Conservation (phyloP, 92 coral and sea anemone species). For the Blastomussa wellsi region DNA sequence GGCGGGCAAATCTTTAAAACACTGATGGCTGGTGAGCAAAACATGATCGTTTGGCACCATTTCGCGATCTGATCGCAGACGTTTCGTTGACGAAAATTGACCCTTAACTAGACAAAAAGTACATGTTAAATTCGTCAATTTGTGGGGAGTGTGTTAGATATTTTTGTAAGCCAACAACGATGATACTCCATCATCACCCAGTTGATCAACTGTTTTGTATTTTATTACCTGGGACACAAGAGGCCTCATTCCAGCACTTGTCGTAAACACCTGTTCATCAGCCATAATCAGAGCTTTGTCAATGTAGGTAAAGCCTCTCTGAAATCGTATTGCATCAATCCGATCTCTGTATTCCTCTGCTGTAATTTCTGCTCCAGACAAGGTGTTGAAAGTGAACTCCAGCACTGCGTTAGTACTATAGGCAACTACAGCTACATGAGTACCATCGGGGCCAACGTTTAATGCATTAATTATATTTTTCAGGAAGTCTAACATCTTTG, state of each 20-base stretch:
- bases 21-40: too few species aligned
- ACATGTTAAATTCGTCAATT: too few species aligned
- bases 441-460: constrained; percentile 67
- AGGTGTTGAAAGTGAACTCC: constrained; percentile 54
- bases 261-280: constrained; percentile 41
- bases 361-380: constrained; percentile 35
- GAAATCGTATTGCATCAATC: constrained; percentile 53
- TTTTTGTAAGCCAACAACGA: too few species aligned
- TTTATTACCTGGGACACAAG: background rate
- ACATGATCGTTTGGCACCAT: too few species aligned
- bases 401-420: constrained; percentile 60
- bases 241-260: constrained; percentile 53
- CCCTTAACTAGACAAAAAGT: too few species aligned
- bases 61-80: too few species aligned
- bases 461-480: constrained; percentile 36
- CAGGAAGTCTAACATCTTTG: constrained; percentile 51
- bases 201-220: background rate
- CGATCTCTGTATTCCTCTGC: constrained; percentile 35
- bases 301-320: constrained; percentile 64
- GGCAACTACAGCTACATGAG: constrained; percentile 63
- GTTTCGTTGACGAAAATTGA: too few species aligned
- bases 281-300: constrained; percentile 69
- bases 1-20: too few species aligned
- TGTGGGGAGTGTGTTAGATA: too few species aligned
- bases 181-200: too few species aligned